Percentiles rank a stretch among this genome's conserved stretches.
Evolutionary conservation across 2,113 vertebrate species (phyloP).

Genomic region (Erpornis zantholeuca): DNA sequence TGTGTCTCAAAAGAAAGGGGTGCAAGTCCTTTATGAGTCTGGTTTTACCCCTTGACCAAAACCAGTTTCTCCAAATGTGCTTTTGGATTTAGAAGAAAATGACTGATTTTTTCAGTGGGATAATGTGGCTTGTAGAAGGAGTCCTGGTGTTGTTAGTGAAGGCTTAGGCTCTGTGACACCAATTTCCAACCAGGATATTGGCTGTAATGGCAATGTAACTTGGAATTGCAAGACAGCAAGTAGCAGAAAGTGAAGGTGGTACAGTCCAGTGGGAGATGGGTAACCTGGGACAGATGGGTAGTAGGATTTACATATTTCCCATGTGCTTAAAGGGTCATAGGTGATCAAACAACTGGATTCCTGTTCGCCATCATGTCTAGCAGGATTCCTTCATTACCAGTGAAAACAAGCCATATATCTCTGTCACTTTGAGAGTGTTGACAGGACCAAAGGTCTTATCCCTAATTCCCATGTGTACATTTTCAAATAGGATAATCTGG

Average conservation of each 20-base stretch:
- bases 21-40: not conserved
- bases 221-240: not conserved
- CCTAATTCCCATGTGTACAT: not conserved
- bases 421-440: not conserved
- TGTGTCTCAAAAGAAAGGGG: not conserved
- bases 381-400: not conserved
- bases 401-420: not conserved
- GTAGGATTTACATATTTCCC: not conserved
- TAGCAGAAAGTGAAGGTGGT: not conserved
- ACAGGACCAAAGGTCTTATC: not conserved
- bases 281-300: not conserved
- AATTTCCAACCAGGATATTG: not conserved
- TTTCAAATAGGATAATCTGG: not conserved
- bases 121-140: not conserved
- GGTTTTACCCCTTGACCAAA: not conserved
- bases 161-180: not conserved
- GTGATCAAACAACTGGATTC: not conserved
- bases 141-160: not conserved
- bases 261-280: not conserved
- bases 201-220: not conserved
- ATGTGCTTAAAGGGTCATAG: not conserved
- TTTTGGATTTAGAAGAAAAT: not conserved
- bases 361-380: not conserved
- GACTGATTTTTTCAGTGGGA: not conserved
- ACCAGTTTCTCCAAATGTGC: not conserved